Evolutionary conservation across 2,797 vertebrate species (phyloP).

Genomic region (Cephalopachus bancanus): DNA sequence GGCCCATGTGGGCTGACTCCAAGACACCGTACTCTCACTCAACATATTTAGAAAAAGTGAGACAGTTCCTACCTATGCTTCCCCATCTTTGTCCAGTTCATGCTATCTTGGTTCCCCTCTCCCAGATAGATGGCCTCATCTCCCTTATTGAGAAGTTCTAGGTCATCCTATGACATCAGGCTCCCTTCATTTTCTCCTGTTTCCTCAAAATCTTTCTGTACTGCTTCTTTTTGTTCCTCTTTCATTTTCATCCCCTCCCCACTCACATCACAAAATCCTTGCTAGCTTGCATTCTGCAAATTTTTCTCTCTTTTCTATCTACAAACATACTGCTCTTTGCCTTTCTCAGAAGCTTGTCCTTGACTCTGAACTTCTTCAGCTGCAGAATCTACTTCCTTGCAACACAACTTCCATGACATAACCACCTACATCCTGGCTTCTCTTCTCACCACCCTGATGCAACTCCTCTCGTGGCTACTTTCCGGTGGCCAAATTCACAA

Average conservation of each 20-base stretch:
- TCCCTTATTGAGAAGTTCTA: not conserved
- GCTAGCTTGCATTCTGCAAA: not conserved
- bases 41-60: not conserved
- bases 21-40: not conserved
- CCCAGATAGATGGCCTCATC: not conserved
- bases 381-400: not conserved
- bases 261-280: not conserved
- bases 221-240: not conserved
- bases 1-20: accelerated
- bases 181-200: not conserved
- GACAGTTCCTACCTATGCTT: not conserved
- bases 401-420: too few relatives aligned
- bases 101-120: too few relatives aligned
- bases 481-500: not conserved
- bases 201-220: not conserved
- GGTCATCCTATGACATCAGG: not conserved
- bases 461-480: not conserved
- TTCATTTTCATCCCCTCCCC: not conserved
- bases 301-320: not conserved
- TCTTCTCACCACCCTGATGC: not conserved
- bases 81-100: not conserved
- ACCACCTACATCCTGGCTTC: not conserved
- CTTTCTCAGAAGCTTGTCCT: not conserved
- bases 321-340: not conserved
- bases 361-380: not conserved